phyloP scores from a whole-genome alignment of 2,113 vertebrate species.

The Fulica atra region DNA sequence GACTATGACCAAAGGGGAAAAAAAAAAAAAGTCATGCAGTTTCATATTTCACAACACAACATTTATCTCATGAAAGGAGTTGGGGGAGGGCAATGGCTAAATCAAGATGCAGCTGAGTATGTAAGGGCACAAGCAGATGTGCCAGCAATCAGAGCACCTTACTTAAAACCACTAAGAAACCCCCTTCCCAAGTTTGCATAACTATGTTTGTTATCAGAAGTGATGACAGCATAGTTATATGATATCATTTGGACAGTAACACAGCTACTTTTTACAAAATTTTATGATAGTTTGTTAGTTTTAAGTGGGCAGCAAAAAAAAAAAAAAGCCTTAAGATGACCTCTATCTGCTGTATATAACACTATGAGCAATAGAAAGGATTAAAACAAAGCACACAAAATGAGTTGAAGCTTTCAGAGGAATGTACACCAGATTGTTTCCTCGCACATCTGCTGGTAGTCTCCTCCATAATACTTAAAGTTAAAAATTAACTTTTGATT shows the following conservation, averaged over 20 bases:
- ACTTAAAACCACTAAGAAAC: neutral
- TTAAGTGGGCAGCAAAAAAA: neutral
- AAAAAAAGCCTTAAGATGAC: neutral
- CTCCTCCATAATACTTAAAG: neutral
- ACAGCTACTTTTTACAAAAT: neutral
- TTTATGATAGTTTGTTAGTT: neutral
- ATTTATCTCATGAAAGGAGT: conserved; percentile 53
- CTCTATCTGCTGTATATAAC: neutral
- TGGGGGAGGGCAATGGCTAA: conserved; percentile 15
- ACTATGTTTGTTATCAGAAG: neutral
- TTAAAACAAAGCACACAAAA: neutral
- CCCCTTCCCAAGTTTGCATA: neutral
- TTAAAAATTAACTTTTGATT: neutral
- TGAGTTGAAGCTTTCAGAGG: neutral
- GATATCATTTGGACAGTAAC: neutral
- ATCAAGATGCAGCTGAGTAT: neutral
- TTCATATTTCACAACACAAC: conserved; percentile 72
- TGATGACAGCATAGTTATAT: neutral
- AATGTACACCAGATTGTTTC: neutral
- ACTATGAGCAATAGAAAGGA: neutral
- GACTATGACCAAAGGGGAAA: conserved; percentile 70
- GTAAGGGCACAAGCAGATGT: neutral
- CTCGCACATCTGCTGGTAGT: neutral
- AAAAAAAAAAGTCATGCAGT: conserved; percentile 49
- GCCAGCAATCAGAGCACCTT: neutral